phyloP scores from a whole-genome alignment of 2,888 invertebrate species.

The Dasypolia templi region DNA sequence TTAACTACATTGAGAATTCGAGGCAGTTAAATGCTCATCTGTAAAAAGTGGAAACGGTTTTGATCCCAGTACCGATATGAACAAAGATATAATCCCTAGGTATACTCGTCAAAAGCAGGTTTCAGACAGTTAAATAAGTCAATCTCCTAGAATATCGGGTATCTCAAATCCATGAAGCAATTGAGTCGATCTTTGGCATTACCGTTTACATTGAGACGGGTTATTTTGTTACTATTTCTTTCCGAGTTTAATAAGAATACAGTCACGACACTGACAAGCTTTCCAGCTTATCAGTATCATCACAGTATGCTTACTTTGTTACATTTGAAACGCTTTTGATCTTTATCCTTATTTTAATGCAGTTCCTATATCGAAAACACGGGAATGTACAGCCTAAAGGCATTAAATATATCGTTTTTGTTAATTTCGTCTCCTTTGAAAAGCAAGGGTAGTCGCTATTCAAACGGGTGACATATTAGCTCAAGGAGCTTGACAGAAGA shows the following conservation, averaged over 20 bases:
- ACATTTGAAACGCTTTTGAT: constrained; percentile 28
- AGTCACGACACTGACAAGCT: neutral
- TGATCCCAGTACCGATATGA: constrained; percentile 9
- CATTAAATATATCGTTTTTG: constrained; percentile 3
- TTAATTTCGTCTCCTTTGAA: constrained; percentile 2
- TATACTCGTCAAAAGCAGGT: neutral
- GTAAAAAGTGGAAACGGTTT: constrained; percentile 19
- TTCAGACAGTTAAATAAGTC: constrained; percentile 8
- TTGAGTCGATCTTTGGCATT: constrained; percentile 3
- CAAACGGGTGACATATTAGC: constrained; percentile 16
- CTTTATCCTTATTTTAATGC: constrained; percentile 22
- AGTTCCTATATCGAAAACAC: constrained; percentile 15
- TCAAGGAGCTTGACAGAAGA: neutral
- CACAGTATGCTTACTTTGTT: no score
- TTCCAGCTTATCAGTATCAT: no score
- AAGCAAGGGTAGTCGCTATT: constrained; percentile 1
- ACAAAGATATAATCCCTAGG: constrained; percentile 6
- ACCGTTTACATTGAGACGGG: constrained; percentile 6
- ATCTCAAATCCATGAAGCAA: constrained; percentile 12
- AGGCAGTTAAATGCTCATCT: constrained; percentile 20
- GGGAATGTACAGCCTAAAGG: constrained; percentile 11
- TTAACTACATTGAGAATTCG: constrained; percentile 1
- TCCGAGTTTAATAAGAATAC: constrained; percentile 5
- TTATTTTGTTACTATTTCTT: neutral
- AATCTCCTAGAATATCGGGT: neutral